Evolutionary conservation across 2,113 vertebrate species (phyloP).

Genomic region (Fregetta grallaria): DNA sequence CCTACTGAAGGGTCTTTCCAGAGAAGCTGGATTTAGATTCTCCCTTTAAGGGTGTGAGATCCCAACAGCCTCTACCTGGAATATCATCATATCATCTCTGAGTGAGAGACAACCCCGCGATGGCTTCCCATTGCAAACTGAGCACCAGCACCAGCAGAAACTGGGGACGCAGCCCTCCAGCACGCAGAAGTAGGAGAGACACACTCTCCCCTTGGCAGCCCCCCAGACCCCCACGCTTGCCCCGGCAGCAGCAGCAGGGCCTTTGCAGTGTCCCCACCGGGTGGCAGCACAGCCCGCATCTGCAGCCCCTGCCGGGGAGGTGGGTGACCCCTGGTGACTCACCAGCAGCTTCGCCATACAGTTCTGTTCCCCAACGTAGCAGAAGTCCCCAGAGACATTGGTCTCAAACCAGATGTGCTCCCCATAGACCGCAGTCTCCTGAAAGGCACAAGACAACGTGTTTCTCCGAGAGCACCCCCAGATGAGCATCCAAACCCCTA

Average conservation of each 20-base stretch:
- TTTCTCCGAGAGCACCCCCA: background rate
- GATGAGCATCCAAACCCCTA: background rate
- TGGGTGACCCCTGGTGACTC: slow-evolving; percentile 23
- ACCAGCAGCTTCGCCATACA: slow-evolving; percentile 92
- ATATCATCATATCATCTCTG: background rate
- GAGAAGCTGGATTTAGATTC: background rate
- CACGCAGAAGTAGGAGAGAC: background rate
- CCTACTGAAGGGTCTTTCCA: background rate
- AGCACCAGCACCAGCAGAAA: background rate
- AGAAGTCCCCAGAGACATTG: slow-evolving; percentile 91
- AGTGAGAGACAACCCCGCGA: background rate
- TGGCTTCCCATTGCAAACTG: background rate
- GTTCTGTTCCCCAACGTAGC: slow-evolving; percentile 93
- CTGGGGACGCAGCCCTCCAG: rapidly evolving
- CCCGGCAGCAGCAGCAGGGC: background rate
- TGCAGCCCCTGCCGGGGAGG: background rate
- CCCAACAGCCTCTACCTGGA: background rate
- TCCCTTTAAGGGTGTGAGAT: background rate
- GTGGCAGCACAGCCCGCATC: background rate
- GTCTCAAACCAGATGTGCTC: slow-evolving; percentile 98
- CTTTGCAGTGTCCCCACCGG: background rate
- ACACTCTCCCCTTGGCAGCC: background rate
- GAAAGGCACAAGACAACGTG: background rate
- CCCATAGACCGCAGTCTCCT: slow-evolving; percentile 90
- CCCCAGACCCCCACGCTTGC: rapidly evolving